Evolutionary conservation across 64 coral and sea anemone species (phyloP).

Genomic region (Montipora foliosa): DNA sequence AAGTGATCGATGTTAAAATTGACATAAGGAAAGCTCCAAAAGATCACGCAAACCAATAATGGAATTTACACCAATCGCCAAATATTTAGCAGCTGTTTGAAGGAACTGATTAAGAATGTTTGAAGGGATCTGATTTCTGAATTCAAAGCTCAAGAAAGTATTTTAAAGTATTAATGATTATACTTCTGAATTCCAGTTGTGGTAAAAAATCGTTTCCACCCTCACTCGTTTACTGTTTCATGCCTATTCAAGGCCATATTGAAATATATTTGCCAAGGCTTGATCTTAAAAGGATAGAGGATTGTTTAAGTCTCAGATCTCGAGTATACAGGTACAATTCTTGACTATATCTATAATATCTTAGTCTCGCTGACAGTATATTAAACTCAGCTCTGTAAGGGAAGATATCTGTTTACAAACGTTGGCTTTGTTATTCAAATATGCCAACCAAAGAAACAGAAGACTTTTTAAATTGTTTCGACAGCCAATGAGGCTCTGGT

Average conservation of each 20-base stretch:
- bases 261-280: slow-evolving; percentile 3
- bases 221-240: neutral
- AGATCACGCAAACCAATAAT: neutral
- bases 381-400: too few species aligned
- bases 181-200: neutral
- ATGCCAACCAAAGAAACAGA: too few species aligned
- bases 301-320: neutral
- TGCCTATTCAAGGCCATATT: neutral
- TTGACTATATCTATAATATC: neutral
- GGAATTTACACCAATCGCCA: neutral
- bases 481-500: too few species aligned
- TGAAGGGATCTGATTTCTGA: neutral
- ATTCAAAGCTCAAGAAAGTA: too few species aligned
- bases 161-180: too few species aligned
- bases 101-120: neutral
- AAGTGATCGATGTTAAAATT: neutral
- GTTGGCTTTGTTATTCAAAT: too few species aligned
- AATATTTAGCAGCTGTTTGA: neutral
- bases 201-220: too few species aligned
- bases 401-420: too few species aligned
- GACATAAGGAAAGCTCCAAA: neutral
- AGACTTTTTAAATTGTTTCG: too few species aligned
- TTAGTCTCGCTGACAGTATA: too few species aligned
- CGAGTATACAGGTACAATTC: neutral
- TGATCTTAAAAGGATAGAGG: neutral